Conservation (phyloP, 2,888 invertebrate genomes). For the Nemapogon koenigi region DNA sequence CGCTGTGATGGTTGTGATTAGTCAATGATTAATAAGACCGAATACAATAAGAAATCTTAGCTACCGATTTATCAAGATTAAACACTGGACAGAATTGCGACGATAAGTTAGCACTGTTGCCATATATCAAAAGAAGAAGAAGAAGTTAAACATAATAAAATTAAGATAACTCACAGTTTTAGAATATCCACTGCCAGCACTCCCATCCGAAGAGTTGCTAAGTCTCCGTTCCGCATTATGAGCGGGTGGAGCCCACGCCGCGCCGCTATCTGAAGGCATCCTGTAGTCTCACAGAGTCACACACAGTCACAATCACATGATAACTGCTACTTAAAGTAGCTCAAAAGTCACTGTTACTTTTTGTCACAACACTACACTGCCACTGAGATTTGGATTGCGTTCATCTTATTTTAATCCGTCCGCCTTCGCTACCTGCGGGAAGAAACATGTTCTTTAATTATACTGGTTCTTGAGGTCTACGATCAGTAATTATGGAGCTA, state of each 20-base stretch:
- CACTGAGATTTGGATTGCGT: conserved; percentile 25
- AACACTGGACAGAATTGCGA: too few species aligned
- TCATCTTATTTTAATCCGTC: conserved; percentile 29
- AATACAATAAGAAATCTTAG: too few species aligned
- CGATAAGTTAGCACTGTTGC: too few species aligned
- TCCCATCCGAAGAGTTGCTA: conserved; percentile 60
- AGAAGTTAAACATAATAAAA: too few species aligned
- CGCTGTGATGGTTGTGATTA: too few species aligned
- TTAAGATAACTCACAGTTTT: conserved; percentile 61
- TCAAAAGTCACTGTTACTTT: conserved; percentile 16
- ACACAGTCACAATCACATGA: conserved; percentile 39
- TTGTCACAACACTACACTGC: conserved; percentile 37
- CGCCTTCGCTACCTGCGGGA: conserved; percentile 36
- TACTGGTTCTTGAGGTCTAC: too few species aligned
- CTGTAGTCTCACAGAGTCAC: conserved; percentile 15
- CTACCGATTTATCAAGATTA: too few species aligned
- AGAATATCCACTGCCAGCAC: conserved; percentile 57
- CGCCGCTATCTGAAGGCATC: conserved; percentile 59
- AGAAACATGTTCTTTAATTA: too few species aligned
- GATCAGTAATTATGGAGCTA: too few species aligned
- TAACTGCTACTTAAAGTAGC: conserved; percentile 26
- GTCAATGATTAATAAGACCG: too few species aligned
- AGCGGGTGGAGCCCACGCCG: conserved; percentile 57
- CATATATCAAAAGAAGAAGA: too few species aligned
- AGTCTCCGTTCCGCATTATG: conserved; percentile 52